A percentile compares a stretch with the other conserved stretches of the same genome.
Conservation (phyloP, 2,888 invertebrate species). For the Clepsis dumicolana region DNA sequence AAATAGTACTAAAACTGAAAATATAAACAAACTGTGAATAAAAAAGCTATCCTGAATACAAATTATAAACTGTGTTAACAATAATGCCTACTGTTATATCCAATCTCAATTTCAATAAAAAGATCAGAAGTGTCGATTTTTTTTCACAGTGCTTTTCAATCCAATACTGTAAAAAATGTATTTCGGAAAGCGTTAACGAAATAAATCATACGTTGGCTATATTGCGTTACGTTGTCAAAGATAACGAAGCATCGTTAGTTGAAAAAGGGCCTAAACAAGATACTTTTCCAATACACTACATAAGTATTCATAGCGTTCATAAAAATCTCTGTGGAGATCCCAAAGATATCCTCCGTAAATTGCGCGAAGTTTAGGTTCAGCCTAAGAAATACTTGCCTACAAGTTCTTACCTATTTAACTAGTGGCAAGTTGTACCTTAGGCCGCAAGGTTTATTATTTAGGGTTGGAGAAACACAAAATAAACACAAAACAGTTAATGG, state of each 20-base stretch:
- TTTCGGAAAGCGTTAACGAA: neutral
- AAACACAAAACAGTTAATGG: slow-evolving; percentile 12
- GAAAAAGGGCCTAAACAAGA: slow-evolving; percentile 4
- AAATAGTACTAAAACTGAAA: too few relatives aligned
- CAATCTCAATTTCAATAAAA: too few relatives aligned
- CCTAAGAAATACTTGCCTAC: slow-evolving; percentile 1
- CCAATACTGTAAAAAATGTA: neutral
- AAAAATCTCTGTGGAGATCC: neutral
- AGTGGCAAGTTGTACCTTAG: neutral
- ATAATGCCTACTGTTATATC: too few relatives aligned
- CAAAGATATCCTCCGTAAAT: neutral
- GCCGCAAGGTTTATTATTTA: neutral
- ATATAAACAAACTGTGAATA: too few relatives aligned
- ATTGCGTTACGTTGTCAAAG: neutral
- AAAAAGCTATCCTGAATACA: too few relatives aligned
- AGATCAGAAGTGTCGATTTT: too few relatives aligned
- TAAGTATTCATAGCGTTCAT: neutral
- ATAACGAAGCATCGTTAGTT: slow-evolving; percentile 16
- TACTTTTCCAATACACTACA: slow-evolving; percentile 11
- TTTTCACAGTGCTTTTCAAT: neutral
- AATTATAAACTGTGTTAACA: too few relatives aligned
- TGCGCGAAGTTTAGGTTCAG: neutral
- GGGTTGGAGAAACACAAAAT: slow-evolving; percentile 2
- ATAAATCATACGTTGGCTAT: neutral
- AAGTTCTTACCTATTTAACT: neutral